Base-by-base conservation (phyloP, 2,113 vertebrate species). In the Cyanocitta stelleri region DNA sequence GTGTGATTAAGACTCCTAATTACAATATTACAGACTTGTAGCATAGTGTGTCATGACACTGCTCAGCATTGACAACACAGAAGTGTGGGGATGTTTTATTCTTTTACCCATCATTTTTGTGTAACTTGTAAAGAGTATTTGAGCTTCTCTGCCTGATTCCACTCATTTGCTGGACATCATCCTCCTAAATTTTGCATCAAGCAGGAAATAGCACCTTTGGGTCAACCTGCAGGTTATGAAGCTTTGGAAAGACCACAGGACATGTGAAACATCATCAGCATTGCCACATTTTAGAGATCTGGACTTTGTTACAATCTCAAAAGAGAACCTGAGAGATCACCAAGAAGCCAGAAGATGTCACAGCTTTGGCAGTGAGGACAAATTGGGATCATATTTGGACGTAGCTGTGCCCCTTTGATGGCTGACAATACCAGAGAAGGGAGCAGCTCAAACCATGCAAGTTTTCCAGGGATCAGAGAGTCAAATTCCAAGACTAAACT, bases 1-100 rank as follows among this genome's bases (percentile, higher is more conserved):
- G 72, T 71, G 82, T 63, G 80, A 76, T 87, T 95, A 91, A 76
- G 71, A n/a, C 9, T 72, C 64, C 69, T 83, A 85, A 95, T 95
- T 90, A 85, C 59, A 90, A 33, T 26, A 44, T 43, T 52, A 43
- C 0, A 86, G 80, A 77, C 71, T 59, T 52, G 67, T 49, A 89
- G 78, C 67, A 67, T 24, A 41, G 76, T 18, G 74, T 94, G 74
- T 67, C 66, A 48, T 1, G 14, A 85, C 86, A 92, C 49, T 62
- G 64, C 64, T 87, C 85, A 71, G 33, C 87, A 49, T 0, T 43
- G 84, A 59, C 69, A 89, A 55, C n/a, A 64, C 61, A 20, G 16
- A 77, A 48, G 18, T 59, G 33, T 23, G 56, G 5, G 33, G 16
- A 20, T 20, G n/a, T 46, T 87, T 86, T 76, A 74, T n/a, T 72